Conservation (phyloP, 2,113 vertebrate species). For the Syngnathus floridae region DNA sequence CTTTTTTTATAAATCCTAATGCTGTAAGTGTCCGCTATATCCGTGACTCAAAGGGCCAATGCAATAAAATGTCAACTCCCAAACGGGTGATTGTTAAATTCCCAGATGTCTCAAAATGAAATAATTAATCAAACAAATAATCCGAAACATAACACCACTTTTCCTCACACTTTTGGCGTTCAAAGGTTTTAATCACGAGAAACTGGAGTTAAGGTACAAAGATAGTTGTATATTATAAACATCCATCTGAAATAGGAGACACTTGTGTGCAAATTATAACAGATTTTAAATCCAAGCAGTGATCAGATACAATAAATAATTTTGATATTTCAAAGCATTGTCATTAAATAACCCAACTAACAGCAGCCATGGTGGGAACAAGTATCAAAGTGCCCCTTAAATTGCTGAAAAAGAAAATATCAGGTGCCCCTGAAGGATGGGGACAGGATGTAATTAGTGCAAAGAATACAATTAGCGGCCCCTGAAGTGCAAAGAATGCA, state of each 20-base stretch:
- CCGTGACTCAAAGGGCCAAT: slow-evolving; percentile 34
- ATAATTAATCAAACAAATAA: too few species aligned
- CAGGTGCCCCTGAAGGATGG: slow-evolving; percentile 6
- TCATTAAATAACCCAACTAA: neutral
- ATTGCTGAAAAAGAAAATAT: neutral
- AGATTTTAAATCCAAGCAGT: neutral
- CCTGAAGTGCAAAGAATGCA: slow-evolving; percentile 3
- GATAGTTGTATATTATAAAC: neutral
- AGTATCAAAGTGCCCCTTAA: neutral
- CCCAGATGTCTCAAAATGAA: too few species aligned
- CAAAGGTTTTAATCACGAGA: neutral
- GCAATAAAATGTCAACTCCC: slow-evolving; percentile 40
- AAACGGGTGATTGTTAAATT: neutral
- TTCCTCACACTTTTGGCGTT: neutral
- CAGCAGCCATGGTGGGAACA: neutral
- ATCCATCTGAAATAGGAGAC: neutral
- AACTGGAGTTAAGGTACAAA: neutral
- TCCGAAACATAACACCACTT: too few species aligned
- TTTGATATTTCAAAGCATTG: neutral
- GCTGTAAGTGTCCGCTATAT: slow-evolving; percentile 21
- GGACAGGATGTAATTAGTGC: slow-evolving; percentile 11
- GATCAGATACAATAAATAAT: neutral
- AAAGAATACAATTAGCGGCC: slow-evolving; percentile 6
- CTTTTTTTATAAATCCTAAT: slow-evolving; percentile 39
- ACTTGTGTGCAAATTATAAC: neutral